Evolutionary conservation across 2,797 vertebrate species (phyloP).

Genomic region (Cuniculus paca): DNA sequence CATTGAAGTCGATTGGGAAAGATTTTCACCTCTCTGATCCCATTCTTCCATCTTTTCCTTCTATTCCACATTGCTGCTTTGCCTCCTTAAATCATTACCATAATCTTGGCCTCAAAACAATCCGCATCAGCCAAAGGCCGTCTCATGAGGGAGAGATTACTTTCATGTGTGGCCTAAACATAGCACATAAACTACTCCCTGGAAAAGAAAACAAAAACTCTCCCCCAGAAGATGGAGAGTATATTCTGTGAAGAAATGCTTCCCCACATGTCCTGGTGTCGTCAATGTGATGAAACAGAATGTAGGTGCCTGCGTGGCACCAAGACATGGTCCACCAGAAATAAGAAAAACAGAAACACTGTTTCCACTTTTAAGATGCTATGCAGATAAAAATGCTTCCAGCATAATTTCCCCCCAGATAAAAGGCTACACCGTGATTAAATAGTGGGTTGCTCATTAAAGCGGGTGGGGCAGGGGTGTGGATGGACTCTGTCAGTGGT

Average conservation of each 20-base stretch:
- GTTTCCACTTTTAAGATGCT: constrained; percentile 61
- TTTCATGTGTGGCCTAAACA: constrained; percentile 83
- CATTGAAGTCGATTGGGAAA: constrained; percentile 1
- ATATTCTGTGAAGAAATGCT: constrained; percentile 26
- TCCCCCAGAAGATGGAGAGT: constrained; percentile 50
- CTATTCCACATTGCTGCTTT: constrained; percentile 55
- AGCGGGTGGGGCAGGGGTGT: not conserved
- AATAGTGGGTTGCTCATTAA: not conserved
- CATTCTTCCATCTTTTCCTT: constrained; percentile 59
- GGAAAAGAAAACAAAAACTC: constrained; percentile 79
- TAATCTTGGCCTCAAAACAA: constrained; percentile 78
- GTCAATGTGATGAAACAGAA: constrained; percentile 55
- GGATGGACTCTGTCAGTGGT: not conserved
- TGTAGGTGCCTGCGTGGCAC: not conserved
- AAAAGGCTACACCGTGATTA: constrained; percentile 15
- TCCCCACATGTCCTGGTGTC: not conserved
- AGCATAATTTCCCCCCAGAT: not conserved
- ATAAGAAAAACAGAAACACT: not conserved
- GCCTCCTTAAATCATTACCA: constrained; percentile 80
- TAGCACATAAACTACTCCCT: constrained; percentile 77
- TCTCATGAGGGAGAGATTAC: constrained; percentile 78
- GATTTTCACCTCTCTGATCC: constrained; percentile 39
- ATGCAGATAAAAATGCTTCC: constrained; percentile 52
- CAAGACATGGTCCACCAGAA: not conserved
- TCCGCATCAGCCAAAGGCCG: constrained; percentile 73